phyloP scores from a whole-genome alignment of 2,888 invertebrate genomes.

The Megaustenia siamemsis region DNA sequence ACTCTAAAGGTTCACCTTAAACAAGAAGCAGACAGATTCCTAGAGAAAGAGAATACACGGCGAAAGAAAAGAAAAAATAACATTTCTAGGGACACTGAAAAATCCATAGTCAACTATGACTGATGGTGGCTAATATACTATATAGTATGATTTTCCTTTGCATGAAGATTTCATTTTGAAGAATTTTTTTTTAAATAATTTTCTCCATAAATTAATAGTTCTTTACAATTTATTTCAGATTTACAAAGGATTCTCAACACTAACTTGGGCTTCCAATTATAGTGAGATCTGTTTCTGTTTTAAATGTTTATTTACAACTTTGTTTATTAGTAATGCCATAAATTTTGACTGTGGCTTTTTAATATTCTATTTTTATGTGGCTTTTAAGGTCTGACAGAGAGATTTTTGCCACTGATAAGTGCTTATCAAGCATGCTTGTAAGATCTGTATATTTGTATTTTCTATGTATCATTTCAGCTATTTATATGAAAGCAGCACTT shows the following conservation, averaged over 20 bases:
- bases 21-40: too few species aligned
- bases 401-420: neutral
- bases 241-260: constrained; percentile 14
- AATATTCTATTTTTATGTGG: neutral
- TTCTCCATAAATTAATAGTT: neutral
- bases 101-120: too few species aligned
- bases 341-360: neutral
- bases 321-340: constrained; percentile 22
- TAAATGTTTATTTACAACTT: neutral
- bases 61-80: too few species aligned
- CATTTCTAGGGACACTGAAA: too few species aligned
- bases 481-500: neutral
- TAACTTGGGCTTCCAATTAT: neutral
- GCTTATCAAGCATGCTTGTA: neutral
- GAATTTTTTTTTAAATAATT: too few species aligned
- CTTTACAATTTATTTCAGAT: constrained; percentile 5
- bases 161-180: neutral
- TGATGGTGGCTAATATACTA: too few species aligned
- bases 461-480: neutral
- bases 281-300: neutral
- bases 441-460: neutral
- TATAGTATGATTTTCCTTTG: too few species aligned
- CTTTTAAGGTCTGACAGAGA: neutral
- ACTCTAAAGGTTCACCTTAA: too few species aligned
- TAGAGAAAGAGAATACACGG: too few species aligned